phyloP scores from a whole-genome alignment of 2,888 invertebrate genomes.

The Chalcis sispes region DNA sequence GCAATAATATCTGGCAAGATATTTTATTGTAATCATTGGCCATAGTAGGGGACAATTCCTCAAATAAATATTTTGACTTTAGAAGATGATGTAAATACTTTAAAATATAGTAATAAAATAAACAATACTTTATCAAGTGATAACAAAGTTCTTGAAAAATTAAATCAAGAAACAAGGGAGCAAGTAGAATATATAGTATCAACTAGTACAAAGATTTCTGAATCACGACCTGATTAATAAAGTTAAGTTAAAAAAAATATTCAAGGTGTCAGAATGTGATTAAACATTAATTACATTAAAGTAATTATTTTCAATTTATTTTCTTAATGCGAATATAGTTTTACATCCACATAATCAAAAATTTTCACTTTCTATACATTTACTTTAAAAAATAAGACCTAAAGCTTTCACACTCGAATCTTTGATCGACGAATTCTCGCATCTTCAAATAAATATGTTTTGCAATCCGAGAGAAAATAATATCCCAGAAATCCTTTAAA shows the following conservation, averaged over 20 bases:
- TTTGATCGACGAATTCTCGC: slow-evolving; percentile 11
- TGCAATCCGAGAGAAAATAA: background rate
- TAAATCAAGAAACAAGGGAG: background rate
- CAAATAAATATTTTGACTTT: background rate
- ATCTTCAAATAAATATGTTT: background rate
- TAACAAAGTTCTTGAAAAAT: background rate
- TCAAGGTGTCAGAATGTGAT: no score
- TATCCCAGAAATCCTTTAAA: slow-evolving; percentile 28
- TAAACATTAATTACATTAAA: no score
- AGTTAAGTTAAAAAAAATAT: slow-evolving; percentile 5
- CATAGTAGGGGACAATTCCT: no score
- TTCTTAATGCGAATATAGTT: no score
- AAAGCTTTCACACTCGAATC: slow-evolving; percentile 31
- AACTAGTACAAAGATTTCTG: slow-evolving; percentile 16
- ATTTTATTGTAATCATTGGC: no score
- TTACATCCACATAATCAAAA: no score
- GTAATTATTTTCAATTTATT: slow-evolving; percentile 11
- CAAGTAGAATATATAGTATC: background rate
- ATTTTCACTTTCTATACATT: no score
- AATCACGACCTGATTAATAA: slow-evolving; percentile 34
- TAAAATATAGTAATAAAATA: slow-evolving; percentile 23
- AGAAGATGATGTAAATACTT: background rate
- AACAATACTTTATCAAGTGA: background rate
- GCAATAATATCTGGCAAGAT: no score
- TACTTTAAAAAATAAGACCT: no score